Evolutionary conservation across 53 echinoderm and acorn worm species (phyloP).

Genomic region (Apostichopus leukothele): DNA sequence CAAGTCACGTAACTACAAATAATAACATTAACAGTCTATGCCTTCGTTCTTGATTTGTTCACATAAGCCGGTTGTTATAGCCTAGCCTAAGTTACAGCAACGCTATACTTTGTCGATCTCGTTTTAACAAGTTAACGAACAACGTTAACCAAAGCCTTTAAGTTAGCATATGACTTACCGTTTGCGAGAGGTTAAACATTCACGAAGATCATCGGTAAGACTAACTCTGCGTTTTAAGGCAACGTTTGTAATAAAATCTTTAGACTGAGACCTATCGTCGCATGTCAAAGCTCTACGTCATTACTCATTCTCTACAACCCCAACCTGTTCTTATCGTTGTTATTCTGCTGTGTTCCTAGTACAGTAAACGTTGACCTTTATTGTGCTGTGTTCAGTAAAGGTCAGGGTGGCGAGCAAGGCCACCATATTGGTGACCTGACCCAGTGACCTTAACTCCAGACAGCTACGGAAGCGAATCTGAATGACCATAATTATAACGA

Average conservation of each 20-base stretch:
- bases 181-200: not conserved
- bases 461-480: not conserved
- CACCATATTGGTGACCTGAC: slow-evolving; percentile 41
- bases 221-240: not conserved
- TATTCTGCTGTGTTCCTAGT: not conserved
- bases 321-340: not conserved
- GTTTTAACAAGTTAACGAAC: no score
- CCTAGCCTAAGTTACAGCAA: no score
- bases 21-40: no score
- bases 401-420: slow-evolving; percentile 37
- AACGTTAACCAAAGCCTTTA: no score
- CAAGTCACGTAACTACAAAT: no score
- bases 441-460: slow-evolving; percentile 18
- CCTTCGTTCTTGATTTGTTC: no score
- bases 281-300: not conserved
- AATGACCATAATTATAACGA: not conserved
- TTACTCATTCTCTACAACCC: not conserved
- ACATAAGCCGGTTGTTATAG: no score
- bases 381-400: slow-evolving; percentile 30
- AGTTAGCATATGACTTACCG: not conserved
- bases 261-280: not conserved
- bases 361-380: slow-evolving; percentile 8
- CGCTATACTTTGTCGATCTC: no score
- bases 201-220: not conserved
- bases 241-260: not conserved